Conservation (phyloP, 2,797 vertebrate genomes). For the Synanceia verrucosa region DNA sequence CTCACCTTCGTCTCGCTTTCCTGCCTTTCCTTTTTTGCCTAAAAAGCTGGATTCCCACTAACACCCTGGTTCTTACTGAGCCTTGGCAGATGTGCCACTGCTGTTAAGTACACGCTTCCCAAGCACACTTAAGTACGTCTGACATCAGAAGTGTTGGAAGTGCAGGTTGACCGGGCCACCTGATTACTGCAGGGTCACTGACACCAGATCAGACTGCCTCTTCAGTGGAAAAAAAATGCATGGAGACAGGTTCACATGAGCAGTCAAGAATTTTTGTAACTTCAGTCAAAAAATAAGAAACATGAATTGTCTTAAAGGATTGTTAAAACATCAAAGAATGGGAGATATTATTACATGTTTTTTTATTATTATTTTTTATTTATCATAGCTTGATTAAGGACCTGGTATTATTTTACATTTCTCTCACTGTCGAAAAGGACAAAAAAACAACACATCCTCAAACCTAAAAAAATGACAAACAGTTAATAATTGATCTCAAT, state of each 20-base stretch:
- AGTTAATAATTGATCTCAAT: neutral
- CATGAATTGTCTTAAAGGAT: constrained; percentile 14
- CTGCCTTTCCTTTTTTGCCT: constrained; percentile 7
- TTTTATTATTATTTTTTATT: constrained; percentile 1
- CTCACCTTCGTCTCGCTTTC: neutral
- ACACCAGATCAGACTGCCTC: constrained; percentile 10
- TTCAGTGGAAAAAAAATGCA: neutral
- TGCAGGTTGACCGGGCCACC: constrained; percentile 23
- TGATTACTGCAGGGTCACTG: constrained; percentile 24
- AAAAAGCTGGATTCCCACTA: constrained; percentile 42
- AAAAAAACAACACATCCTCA: neutral
- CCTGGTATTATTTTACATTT: neutral
- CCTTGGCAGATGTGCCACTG: constrained; percentile 38
- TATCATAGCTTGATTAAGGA: constrained; percentile 7
- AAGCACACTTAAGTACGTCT: constrained; percentile 44
- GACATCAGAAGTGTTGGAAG: constrained; percentile 39
- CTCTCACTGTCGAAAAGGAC: neutral
- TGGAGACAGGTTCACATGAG: constrained; percentile 5
- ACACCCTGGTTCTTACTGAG: constrained; percentile 11
- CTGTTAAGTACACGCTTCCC: constrained; percentile 40
- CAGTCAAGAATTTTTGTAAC: neutral
- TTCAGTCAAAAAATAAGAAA: constrained; percentile 10
- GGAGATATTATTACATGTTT: neutral
- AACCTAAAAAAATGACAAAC: neutral
- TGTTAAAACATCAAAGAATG: constrained; percentile 10